Evolutionary conservation across 2,113 vertebrate genomes (phyloP), one percentile per base, ranked within the genome.

Genomic region (Merops nubicus): DNA sequence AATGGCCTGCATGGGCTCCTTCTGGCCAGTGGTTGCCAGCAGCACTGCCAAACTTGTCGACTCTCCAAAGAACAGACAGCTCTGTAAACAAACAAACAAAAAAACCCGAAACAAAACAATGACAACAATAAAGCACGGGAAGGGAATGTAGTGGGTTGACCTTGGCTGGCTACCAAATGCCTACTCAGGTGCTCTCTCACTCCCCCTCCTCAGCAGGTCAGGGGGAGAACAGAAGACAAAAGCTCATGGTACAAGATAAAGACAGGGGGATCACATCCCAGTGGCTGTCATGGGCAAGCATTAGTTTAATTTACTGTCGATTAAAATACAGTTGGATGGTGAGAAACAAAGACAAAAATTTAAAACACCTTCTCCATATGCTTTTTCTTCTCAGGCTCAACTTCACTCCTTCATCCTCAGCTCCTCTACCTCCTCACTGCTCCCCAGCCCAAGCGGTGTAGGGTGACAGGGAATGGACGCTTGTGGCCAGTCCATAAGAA

Each of bases 101-200:
- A 29, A 31, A 53, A 28, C n/a, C n/a, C n/a, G n/a, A n/a, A n/a
- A 26, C 9, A 50, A 25, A 50, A 12, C 20, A 11, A 50, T 11
- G 23, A 25, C 19, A 54, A 56, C 15, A 12, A 20, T 4, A 5
- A 1, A 15, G 15, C 11, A 33, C 4, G 12, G 5, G 9, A n/a
- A 5, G 1, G 12, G 13, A 48, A 56, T n/a, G 23, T 50, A 11
- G 17, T 34, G 7, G 15, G 13, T 34, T 67, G 23, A 62, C 23
- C 26, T 40, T 40, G 29, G 28, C n/a, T 84, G 42, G 20, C 56
- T 75, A 26, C 14, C 43, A 36, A 18, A n/a, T 5, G 13, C 26
- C 26, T 62, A 70, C 36, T 6, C 31, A 38, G 26, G 38, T 3
- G 4, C n/a, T 81, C 14, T 72, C 59, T 72, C 26, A 48, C 34